Evolutionary conservation across 2,113 vertebrate genomes (phyloP), one percentile per base, ranked within the genome.

Genomic region (Procavia capensis): DNA sequence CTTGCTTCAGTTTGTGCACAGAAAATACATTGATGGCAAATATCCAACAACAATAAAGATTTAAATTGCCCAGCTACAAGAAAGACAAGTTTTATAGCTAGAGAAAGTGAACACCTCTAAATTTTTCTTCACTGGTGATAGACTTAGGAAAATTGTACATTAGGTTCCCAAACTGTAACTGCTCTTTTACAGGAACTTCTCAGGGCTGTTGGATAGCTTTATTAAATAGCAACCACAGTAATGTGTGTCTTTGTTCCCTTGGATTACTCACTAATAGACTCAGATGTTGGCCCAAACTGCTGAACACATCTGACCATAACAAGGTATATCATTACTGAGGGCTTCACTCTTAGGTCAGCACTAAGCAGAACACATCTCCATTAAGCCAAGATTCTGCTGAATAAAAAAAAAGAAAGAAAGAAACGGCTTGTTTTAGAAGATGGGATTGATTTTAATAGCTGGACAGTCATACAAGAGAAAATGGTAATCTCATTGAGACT

Each of bases 361-460:
- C 45, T 64, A 66, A 83, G 64, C 16, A 57, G n/a, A 10, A 41
- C 5, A 64, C 29, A 45, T 22, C 61, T 13, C 61, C 27, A 54
- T 19, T 76, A 34, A 66, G 47, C 87, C 34, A 10, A 36, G 19
- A 88, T 68, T 86, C 61, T 81, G 20, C 31, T 61, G 31, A 36
- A 50, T 50, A 25, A 81, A 90, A 88, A 4, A 85, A n/a, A n/a
- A n/a, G n/a, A n/a, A n/a, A n/a, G n/a, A n/a, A n/a, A n/a, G n/a
- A n/a, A n/a, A 39, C 61, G 70, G 3, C 47, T n/a, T 25, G 4
- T 72, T 81, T 84, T 70, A 36, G 54, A 85, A 79, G 34, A 9
- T 83, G 70, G 29, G 31, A 84, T n/a, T 95, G 3, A 41, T 93
- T 93, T 95, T 88, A 83, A 54, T 90, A 19, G 9, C 7, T 68